A percentile compares a stretch with the other conserved stretches of the same genome.
phyloP scores from a whole-genome alignment of 2,797 vertebrate species.

The Acridotheres tristis region DNA sequence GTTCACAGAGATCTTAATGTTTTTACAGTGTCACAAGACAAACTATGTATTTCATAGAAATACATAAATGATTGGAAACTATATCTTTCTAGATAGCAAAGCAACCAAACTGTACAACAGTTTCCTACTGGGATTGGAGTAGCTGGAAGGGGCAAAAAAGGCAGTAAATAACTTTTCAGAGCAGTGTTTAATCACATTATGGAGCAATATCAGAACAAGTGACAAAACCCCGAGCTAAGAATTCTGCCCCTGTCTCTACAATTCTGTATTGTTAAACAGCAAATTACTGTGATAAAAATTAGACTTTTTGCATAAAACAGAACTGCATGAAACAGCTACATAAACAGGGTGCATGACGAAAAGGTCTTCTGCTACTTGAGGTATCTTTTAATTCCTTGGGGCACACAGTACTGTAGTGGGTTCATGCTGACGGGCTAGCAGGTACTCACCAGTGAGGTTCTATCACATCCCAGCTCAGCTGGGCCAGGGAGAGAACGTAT shows the following conservation, averaged over 20 bases:
- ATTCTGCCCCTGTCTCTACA: neutral
- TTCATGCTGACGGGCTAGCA: neutral
- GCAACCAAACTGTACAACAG: neutral
- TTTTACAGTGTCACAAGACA: neutral
- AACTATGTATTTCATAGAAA: neutral
- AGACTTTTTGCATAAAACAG: neutral
- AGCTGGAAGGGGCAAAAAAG: neutral
- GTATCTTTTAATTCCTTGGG: neutral
- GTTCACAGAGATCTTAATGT: accelerated
- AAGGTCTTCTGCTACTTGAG: neutral
- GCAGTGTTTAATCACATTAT: neutral
- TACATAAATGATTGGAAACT: neutral
- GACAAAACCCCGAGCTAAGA: neutral
- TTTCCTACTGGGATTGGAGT: neutral
- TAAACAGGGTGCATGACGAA: neutral
- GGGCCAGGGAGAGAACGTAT: neutral
- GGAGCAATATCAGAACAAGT: neutral
- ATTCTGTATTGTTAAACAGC: neutral
- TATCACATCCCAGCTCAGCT: neutral
- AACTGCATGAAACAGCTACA: neutral
- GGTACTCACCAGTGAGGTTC: neutral
- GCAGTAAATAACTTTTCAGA: neutral
- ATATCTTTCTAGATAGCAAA: neutral
- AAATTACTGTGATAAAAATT: neutral
- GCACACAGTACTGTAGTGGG: neutral